phyloP scores from a whole-genome alignment of 2,888 invertebrate genomes.

The Coelinius sp. region DNA sequence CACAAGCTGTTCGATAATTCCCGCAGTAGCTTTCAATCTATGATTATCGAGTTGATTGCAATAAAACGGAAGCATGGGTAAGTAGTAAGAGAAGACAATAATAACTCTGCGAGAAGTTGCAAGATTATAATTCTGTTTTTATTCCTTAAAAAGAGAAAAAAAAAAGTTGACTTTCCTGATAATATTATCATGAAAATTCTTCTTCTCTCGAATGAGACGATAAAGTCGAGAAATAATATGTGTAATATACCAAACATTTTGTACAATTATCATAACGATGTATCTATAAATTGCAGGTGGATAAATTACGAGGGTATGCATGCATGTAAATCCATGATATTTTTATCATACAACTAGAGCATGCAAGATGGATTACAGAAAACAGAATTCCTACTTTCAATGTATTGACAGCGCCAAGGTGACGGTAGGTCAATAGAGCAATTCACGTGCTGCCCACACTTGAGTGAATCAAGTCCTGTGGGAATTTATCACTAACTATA shows the following conservation, averaged over 20 bases:
- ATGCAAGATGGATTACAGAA: constrained; percentile 17
- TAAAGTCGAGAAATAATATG: neutral
- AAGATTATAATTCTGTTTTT: neutral
- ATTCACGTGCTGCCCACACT: neutral
- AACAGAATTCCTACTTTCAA: constrained; percentile 6
- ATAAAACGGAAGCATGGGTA: constrained; percentile 16
- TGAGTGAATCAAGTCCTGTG: neutral
- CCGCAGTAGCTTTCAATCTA: constrained; percentile 13
- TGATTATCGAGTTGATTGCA: constrained; percentile 22
- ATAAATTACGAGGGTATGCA: neutral
- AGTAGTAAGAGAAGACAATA: neutral
- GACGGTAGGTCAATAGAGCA: neutral
- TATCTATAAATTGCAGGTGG: neutral
- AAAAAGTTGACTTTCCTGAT: neutral
- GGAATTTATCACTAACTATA: neutral
- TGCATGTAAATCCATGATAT: neutral
- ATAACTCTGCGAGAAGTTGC: neutral
- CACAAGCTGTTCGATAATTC: neutral
- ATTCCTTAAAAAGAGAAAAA: neutral
- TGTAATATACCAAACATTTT: too few species aligned
- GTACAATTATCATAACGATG: constrained; percentile 13
- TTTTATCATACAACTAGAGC: constrained; percentile 12
- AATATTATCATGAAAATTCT: neutral
- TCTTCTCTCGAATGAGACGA: neutral
- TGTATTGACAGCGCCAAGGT: neutral